Evolutionary conservation across 2,888 invertebrate genomes (phyloP).

Genomic region (Smittia sp.): DNA sequence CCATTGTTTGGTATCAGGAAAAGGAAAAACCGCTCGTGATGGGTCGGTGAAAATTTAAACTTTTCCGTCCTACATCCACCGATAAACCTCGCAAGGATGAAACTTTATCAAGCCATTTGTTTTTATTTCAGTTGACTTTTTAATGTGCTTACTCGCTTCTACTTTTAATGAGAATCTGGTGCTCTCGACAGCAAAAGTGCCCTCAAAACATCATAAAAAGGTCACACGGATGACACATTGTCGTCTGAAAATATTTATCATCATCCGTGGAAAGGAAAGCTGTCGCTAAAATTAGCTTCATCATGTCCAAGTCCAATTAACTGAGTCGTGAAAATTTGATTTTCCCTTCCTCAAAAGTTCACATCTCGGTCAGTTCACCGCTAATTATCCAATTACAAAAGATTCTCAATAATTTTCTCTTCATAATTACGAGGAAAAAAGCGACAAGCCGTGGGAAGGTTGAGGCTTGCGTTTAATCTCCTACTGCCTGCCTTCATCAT

Average conservation of each 20-base stretch:
- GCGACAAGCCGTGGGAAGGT: not conserved
- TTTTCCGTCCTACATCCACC: not conserved
- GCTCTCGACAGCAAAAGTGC: not conserved
- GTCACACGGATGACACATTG: not conserved
- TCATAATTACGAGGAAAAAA: not conserved
- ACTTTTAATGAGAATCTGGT: constrained; percentile 24
- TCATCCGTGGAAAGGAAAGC: not conserved
- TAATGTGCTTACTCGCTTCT: constrained; percentile 18
- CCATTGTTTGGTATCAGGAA: too few species aligned
- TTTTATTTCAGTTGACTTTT: constrained; percentile 40
- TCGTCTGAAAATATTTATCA: constrained; percentile 7
- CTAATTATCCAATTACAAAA: not conserved
- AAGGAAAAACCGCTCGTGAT: not conserved
- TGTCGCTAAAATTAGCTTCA: not conserved
- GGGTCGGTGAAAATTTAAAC: not conserved
- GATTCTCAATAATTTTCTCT: not conserved
- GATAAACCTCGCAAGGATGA: not conserved
- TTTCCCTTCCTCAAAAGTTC: not conserved
- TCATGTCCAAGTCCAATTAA: constrained; percentile 11
- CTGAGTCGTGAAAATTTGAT: not conserved
- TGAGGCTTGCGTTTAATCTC: not conserved
- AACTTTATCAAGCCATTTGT: constrained; percentile 30
- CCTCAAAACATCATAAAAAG: constrained; percentile 18
- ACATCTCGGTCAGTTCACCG: not conserved
- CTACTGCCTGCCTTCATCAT: not conserved